phyloP scores from a whole-genome alignment of 2,888 invertebrate species.

The Leucoma salicis region DNA sequence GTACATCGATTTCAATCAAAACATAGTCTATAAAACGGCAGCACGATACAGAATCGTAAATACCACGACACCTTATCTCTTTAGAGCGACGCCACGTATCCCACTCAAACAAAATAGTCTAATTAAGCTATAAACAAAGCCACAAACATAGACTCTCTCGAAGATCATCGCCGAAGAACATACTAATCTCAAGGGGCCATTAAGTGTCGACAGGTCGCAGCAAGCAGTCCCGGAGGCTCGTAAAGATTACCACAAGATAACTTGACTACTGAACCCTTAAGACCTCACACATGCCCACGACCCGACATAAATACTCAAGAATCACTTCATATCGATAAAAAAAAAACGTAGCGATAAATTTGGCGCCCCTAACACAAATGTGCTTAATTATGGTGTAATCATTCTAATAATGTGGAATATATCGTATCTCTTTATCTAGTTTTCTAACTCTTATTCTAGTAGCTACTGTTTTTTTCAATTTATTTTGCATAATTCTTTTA shows the following conservation, averaged over 20 bases:
- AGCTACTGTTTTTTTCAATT: too few species aligned
- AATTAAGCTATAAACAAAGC: slow-evolving; percentile 82
- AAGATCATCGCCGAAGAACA: slow-evolving; percentile 57
- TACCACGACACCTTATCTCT: slow-evolving; percentile 77
- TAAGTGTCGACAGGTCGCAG: slow-evolving; percentile 78
- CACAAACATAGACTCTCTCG: slow-evolving; percentile 72
- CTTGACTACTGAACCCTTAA: slow-evolving; percentile 68
- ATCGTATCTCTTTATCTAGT: too few species aligned
- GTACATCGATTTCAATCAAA: slow-evolving; percentile 56
- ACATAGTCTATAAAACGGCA: slow-evolving; percentile 52
- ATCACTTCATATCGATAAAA: slow-evolving; percentile 79
- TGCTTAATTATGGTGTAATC: slow-evolving; percentile 79
- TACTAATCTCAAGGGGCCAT: slow-evolving; percentile 73
- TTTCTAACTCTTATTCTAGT: too few species aligned
- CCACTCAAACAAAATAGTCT: slow-evolving; percentile 79
- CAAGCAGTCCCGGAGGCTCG: slow-evolving; percentile 71
- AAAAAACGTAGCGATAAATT: slow-evolving; percentile 77
- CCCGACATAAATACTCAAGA: slow-evolving; percentile 74
- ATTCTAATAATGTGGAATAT: slow-evolving; percentile 33
- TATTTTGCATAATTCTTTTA: too few species aligned
- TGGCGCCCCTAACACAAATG: slow-evolving; percentile 80
- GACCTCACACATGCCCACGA: slow-evolving; percentile 75
- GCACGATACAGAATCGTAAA: slow-evolving; percentile 72
- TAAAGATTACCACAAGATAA: slow-evolving; percentile 80
- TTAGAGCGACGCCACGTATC: slow-evolving; percentile 68